Base-by-base conservation (phyloP, 2,797 vertebrate species). In the Nyctalus aviator region DNA sequence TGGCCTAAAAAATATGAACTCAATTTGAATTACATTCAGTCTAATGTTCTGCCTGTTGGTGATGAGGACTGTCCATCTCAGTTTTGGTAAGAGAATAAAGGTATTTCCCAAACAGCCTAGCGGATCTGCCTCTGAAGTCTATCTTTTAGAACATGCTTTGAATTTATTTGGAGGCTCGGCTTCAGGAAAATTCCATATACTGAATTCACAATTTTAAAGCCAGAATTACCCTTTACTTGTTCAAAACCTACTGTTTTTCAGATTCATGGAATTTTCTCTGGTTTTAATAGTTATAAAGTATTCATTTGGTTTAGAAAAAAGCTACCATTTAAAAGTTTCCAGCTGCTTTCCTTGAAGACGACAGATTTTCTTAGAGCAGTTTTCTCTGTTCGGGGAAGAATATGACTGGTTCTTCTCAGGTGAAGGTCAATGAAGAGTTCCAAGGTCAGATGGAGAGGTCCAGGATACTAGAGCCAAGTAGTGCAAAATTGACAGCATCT, bases 141-240 rank as follows among this genome's bases (percentile, higher is more conserved):
- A 6, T 71, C 37, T 69, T 62, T 37, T 32, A 73, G 46, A 90
- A 64, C 6, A 57, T 18, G 15, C 62, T 94, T 89, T 71, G 27
- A 77, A 88, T 9, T 72, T 77, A 75, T 37, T 62, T 84, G 59
- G 41, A 85, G 72, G n/a, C 27, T 62, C 55, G 72, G 8, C 6
- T 93, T 95, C 21, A n/a, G 69, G 68, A 92, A 90, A 84, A 87
- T 57, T 69, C 14, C 30, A 82, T 8, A 17, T 44, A 66, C 18
- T 81, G 90, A 66, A 71, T 53, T 71, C 48, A 7, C 46, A 23
- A 8, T 75, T 93, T 88, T 32, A 85, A 91, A 57, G 11, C 23
- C 8, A 71, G 46, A 93, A 87, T 46, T 66, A 69, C 17, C 10
- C 82, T 92, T 48, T 4, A 62, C 27, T 84, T 71, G 4, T 23